Percentiles rank a stretch among this genome's conserved stretches.
Conservation (phyloP, 1,140 invertebrate genomes). For the Brachionus rotundiformis region DNA sequence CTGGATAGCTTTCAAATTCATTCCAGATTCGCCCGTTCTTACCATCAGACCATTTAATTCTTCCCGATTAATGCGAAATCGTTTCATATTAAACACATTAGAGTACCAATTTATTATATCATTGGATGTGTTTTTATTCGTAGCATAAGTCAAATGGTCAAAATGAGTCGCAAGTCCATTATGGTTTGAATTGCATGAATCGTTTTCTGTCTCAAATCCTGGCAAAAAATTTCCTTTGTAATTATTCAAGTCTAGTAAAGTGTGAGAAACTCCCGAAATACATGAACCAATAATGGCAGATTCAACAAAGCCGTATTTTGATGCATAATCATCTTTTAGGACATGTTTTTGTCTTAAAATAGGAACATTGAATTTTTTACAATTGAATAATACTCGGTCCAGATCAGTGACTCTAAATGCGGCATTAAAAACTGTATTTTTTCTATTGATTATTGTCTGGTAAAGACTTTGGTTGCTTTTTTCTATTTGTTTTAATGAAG, state of each 20-base stretch:
- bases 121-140: conserved; percentile 59
- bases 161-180: conserved; percentile 57
- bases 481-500: conserved; percentile 34
- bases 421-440: conserved; percentile 44
- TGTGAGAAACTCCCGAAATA: conserved; percentile 29
- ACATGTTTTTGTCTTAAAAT: conserved; percentile 24
- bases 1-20: conserved; percentile 66
- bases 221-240: conserved; percentile 50
- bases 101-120: conserved; percentile 66
- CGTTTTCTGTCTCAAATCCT: conserved; percentile 11
- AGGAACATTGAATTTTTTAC: not conserved
- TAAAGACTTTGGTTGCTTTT: not conserved
- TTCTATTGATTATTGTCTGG: not conserved
- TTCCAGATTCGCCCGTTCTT: conserved; percentile 56
- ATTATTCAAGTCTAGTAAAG: conserved; percentile 28
- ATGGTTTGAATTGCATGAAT: not conserved
- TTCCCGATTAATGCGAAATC: conserved; percentile 66
- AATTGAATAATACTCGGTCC: conserved; percentile 44
- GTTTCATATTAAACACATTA: conserved; percentile 65
- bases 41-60: conserved; percentile 44
- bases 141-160: conserved; percentile 66
- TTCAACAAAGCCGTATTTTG: conserved; percentile 21
- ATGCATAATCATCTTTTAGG: not conserved
- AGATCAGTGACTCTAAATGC: conserved; percentile 38
- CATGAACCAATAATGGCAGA: conserved; percentile 15